These are phyloP conservation scores for Microtus ochrogaster DNA, from an alignment of 2,113 vertebrate genomes.

Conservation along the genomic window DNA sequence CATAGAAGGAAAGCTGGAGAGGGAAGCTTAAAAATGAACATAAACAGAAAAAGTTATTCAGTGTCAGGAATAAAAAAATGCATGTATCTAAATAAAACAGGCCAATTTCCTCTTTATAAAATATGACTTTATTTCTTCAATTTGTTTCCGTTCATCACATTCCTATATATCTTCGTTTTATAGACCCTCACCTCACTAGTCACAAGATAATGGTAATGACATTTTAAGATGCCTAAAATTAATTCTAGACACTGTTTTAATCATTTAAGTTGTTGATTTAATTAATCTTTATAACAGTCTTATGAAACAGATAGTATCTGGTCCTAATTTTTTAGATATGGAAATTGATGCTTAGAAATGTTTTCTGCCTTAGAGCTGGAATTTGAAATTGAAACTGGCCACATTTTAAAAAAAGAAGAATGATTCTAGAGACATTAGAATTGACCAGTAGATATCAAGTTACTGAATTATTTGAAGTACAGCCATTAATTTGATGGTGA, in stretches of 20 bases:
- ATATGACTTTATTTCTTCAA: neutral
- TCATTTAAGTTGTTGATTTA: neutral
- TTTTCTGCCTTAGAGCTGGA: neutral
- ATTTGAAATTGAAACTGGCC: neutral
- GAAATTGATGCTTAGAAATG: neutral
- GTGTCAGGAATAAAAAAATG: neutral
- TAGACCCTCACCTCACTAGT: neutral
- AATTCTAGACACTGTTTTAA: neutral
- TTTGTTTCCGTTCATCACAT: neutral
- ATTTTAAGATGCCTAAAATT: neutral
- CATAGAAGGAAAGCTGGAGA: conserved; percentile 45
- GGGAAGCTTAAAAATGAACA: conserved; percentile 57
- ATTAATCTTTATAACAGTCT: conserved; percentile 34
- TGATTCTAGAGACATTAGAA: neutral
- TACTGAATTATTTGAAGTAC: neutral
- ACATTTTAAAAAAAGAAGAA: neutral
- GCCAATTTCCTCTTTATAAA: neutral
- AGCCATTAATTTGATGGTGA: neutral
- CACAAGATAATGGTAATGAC: neutral
- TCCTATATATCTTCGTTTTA: conserved; percentile 12
- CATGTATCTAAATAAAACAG: neutral
- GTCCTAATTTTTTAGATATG: neutral
- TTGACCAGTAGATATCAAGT: neutral
- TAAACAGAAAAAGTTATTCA: conserved; percentile 59
- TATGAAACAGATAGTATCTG: neutral